Evolutionary conservation across 2,888 invertebrate genomes (phyloP).

Genomic region (Rhynchonema sp.): DNA sequence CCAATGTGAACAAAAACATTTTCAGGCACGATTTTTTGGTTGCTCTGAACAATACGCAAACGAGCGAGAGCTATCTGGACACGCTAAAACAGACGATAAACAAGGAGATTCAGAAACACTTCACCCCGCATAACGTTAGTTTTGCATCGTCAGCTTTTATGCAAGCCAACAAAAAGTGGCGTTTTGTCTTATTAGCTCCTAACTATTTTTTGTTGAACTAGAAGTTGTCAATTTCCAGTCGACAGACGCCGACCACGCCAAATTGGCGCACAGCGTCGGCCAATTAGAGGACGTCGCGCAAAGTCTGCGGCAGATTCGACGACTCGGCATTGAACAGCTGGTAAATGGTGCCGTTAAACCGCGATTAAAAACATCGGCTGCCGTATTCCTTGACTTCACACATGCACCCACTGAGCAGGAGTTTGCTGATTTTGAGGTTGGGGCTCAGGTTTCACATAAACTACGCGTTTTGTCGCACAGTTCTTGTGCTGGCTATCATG

Average conservation of each 20-base stretch:
- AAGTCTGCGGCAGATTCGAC: background rate
- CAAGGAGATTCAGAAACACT: constrained; percentile 42
- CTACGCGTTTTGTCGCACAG: too few relatives aligned
- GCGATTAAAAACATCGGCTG: constrained; percentile 59
- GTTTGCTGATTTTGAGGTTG: constrained; percentile 50
- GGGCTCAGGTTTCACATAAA: too few relatives aligned
- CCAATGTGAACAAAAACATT: too few relatives aligned
- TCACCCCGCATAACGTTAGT: background rate
- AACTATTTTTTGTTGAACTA: too few relatives aligned
- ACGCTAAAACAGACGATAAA: constrained; percentile 55
- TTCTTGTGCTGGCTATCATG: too few relatives aligned
- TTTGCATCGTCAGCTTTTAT: too few relatives aligned
- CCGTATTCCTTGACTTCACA: constrained; percentile 52
- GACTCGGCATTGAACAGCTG: constrained; percentile 37
- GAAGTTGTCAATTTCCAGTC: too few relatives aligned
- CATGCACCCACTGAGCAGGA: constrained; percentile 68
- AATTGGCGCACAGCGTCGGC: background rate
- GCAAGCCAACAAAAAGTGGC: too few relatives aligned
- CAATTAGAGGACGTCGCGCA: background rate
- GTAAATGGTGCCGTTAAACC: constrained; percentile 59
- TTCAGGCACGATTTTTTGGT: constrained; percentile 37
- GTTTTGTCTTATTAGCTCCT: too few relatives aligned
- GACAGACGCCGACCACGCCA: background rate
- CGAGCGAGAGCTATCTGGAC: constrained; percentile 70
- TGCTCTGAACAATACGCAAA: constrained; percentile 71